A percentile compares a stretch with the other conserved stretches of the same genome.
These are phyloP conservation scores for Perithous albicinctus DNA, from an alignment of 2,888 invertebrate species.

Conservation along the genomic window DNA sequence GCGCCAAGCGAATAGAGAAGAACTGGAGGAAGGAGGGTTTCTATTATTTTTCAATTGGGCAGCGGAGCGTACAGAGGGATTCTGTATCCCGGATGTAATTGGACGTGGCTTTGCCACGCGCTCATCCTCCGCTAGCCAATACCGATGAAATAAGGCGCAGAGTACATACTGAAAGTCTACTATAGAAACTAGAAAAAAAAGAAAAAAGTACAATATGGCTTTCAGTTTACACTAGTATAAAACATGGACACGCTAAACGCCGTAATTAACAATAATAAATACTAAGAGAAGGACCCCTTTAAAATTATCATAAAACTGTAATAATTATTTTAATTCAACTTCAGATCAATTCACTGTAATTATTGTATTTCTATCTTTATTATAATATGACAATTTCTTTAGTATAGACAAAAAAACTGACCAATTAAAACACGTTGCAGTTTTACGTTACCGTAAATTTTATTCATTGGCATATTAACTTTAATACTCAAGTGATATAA, in stretches of 20 bases:
- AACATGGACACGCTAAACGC: too few species aligned
- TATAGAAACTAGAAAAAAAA: slow-evolving; percentile 1
- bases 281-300: not conserved
- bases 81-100: slow-evolving; percentile 81
- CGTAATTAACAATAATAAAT: slow-evolving; percentile 66
- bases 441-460: too few species aligned
- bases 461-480: too few species aligned
- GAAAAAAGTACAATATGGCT: slow-evolving; percentile 38
- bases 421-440: too few species aligned
- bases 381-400: not conserved
- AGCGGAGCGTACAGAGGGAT: slow-evolving; percentile 79
- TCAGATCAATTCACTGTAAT: not conserved
- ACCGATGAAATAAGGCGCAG: slow-evolving; percentile 74
- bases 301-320: not conserved
- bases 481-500: too few species aligned
- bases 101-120: slow-evolving; percentile 79
- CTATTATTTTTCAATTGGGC: slow-evolving; percentile 84
- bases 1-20: slow-evolving; percentile 68
- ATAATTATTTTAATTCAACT: not conserved
- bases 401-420: not conserved
- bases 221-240: too few species aligned
- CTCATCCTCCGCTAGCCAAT: slow-evolving; percentile 67
- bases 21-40: slow-evolving; percentile 72
- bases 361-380: not conserved
- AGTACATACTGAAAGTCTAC: slow-evolving; percentile 51